A percentile compares a stretch with the other conserved stretches of the same genome.
Conservation (phyloP, 2,797 vertebrate species). For the Leptoclinus maculatus region DNA sequence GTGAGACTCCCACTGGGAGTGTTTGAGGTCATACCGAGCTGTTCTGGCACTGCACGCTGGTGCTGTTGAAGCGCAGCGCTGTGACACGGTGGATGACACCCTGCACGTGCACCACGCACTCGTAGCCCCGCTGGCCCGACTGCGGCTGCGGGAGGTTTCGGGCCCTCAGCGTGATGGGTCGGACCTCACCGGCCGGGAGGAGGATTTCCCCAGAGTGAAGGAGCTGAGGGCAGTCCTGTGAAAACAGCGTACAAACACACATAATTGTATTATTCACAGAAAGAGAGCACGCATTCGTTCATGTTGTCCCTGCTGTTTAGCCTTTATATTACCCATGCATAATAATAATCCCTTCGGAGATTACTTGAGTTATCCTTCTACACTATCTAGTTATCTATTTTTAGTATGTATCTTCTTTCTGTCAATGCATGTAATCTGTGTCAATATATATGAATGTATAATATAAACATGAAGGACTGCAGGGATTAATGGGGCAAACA, state of each 20-base stretch:
- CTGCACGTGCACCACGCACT: constrained; percentile 93
- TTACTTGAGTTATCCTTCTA: neutral
- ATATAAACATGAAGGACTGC: constrained; percentile 32
- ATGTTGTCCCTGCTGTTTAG: neutral
- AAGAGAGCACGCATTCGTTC: neutral
- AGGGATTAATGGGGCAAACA: constrained; percentile 53
- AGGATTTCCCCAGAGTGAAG: constrained; percentile 92
- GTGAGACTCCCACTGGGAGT: constrained; percentile 66
- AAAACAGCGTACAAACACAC: constrained; percentile 10
- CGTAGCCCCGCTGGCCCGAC: constrained; percentile 95
- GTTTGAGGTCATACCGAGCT: constrained; percentile 89
- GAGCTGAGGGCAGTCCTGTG: constrained; percentile 94
- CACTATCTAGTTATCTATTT: neutral
- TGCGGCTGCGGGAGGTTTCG: constrained; percentile 96
- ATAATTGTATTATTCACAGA: neutral
- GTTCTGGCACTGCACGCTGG: constrained; percentile 98
- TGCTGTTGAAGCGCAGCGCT: constrained; percentile 98
- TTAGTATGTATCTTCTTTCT: neutral
- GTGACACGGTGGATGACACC: constrained; percentile 91
- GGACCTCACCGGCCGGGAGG: constrained; percentile 93
- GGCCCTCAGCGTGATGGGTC: constrained; percentile 93
- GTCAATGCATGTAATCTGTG: constrained; percentile 16
- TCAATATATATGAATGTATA: constrained; percentile 13
- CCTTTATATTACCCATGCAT: constrained; percentile 12
- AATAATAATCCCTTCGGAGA: neutral